Percentiles rank a stretch among this genome's conserved stretches.
phyloP scores from a whole-genome alignment of 2,113 vertebrate species.

The Anser cygnoides region DNA sequence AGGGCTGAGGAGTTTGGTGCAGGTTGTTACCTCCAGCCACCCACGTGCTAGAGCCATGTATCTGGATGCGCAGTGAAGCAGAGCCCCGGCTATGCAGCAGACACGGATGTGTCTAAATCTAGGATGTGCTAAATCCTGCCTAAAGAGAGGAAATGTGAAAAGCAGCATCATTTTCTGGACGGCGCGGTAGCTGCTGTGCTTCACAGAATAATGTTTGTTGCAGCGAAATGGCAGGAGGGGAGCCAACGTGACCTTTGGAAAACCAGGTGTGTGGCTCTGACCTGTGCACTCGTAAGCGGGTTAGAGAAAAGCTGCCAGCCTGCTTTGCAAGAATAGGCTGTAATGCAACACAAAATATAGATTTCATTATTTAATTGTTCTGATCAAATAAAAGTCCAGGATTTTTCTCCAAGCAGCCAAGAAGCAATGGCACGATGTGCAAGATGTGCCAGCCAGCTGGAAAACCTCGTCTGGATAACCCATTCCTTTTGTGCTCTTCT shows the following conservation, averaged over 20 bases:
- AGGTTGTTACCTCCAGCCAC: background rate
- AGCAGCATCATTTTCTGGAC: background rate
- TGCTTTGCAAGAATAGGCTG: background rate
- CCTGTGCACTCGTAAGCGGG: background rate
- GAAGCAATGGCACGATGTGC: background rate
- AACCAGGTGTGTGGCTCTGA: background rate
- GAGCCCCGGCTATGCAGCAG: background rate
- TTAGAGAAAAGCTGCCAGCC: background rate
- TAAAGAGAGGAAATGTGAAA: background rate
- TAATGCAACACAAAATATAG: background rate
- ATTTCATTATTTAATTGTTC: background rate
- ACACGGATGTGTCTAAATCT: background rate
- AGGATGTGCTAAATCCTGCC: background rate
- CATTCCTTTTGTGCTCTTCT: background rate
- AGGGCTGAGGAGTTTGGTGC: background rate
- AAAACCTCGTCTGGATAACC: background rate
- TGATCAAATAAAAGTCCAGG: background rate
- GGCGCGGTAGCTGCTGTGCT: background rate
- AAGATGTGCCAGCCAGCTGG: background rate
- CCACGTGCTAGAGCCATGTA: accelerated
- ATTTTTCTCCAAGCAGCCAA: background rate
- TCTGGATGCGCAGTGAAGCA: background rate
- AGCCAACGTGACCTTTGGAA: background rate
- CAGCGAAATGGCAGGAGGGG: background rate
- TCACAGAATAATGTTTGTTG: background rate